These are phyloP conservation scores for Acanthosepion pharaonis DNA, from an alignment of 2,888 invertebrate genomes.

Conservation along the genomic window DNA sequence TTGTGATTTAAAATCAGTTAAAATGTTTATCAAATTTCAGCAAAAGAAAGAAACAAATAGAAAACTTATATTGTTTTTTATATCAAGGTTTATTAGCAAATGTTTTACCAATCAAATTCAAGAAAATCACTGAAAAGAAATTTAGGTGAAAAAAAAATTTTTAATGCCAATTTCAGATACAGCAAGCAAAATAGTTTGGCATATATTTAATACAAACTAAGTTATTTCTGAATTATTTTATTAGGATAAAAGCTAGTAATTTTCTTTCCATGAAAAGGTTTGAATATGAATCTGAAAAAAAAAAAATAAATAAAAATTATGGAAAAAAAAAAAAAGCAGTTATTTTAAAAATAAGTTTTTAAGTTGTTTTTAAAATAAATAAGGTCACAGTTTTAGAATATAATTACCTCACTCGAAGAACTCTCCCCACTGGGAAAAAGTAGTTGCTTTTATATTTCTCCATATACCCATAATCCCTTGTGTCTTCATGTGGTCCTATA, in stretches of 20 bases:
- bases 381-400: neutral
- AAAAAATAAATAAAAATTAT: neutral
- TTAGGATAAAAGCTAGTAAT: neutral
- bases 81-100: neutral
- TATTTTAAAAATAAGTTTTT: too few relatives aligned
- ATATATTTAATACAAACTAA: neutral
- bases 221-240: neutral
- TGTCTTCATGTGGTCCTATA: too few relatives aligned
- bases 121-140: neutral
- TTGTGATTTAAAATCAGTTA: too few relatives aligned
- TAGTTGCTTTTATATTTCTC: too few relatives aligned
- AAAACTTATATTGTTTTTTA: neutral
- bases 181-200: neutral
- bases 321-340: neutral
- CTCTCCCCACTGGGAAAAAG: too few relatives aligned
- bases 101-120: neutral
- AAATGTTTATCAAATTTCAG: too few relatives aligned
- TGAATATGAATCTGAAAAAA: neutral
- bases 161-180: neutral
- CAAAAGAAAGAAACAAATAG: neutral
- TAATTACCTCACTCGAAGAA: too few relatives aligned
- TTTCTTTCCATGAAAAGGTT: neutral
- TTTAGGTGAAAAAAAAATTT: neutral
- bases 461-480: too few relatives aligned
- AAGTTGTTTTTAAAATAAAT: too few relatives aligned